Percentiles rank a stretch among this genome's conserved stretches.
Evolutionary conservation across 1,140 invertebrate genomes (phyloP).

Genomic region (Leptestheria dahalacensis): DNA sequence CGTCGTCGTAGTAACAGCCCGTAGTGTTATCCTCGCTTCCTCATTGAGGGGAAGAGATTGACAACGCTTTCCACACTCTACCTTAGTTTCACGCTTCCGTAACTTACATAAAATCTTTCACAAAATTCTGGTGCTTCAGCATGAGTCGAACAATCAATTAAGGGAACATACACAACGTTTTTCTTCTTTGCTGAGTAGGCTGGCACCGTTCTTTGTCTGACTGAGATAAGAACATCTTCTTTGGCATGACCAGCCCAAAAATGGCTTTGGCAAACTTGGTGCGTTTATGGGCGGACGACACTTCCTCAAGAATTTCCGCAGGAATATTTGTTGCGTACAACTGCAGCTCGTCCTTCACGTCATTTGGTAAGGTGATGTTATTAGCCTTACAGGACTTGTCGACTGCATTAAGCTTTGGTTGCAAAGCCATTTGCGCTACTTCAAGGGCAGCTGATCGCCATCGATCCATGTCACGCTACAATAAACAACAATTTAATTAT

Average conservation of each 20-base stretch:
- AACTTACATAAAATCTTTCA: neutral
- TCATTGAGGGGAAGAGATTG: neutral
- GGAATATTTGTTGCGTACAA: neutral
- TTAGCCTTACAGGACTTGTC: neutral
- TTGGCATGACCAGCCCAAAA: neutral
- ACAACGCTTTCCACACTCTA: neutral
- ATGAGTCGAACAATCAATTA: neutral
- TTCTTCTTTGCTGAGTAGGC: neutral
- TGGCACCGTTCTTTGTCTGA: neutral
- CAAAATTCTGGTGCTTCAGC: neutral
- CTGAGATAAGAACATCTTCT: neutral
- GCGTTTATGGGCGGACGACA: neutral
- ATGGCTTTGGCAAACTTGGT: neutral
- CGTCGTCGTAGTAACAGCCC: neutral
- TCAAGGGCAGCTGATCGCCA: neutral
- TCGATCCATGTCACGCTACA: neutral
- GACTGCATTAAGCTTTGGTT: neutral
- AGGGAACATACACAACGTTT: neutral
- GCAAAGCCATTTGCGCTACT: neutral
- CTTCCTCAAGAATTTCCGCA: neutral
- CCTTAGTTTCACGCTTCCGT: neutral
- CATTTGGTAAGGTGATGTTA: neutral
- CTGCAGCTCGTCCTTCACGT: neutral
- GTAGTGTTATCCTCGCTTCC: neutral
- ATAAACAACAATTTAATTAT: neutral